A percentile compares a stretch with the other conserved stretches of the same genome.
Evolutionary conservation across 2,888 invertebrate species (phyloP).

Genomic region (Zonitis immaculata): DNA sequence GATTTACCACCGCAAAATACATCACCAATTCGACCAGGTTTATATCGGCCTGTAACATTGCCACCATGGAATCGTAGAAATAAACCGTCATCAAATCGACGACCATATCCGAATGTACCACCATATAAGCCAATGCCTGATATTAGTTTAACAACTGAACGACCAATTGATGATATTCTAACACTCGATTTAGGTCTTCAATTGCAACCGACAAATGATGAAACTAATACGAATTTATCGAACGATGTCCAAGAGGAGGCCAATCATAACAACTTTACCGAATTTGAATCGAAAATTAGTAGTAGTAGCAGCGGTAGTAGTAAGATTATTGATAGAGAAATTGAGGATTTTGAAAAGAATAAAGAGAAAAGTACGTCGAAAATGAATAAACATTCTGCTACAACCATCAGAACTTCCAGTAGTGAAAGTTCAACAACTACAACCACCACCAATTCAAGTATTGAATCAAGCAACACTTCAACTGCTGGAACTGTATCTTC

Average conservation of each 20-base stretch:
- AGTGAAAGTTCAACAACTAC: slow-evolving; percentile 6
- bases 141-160: slow-evolving; percentile 43
- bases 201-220: slow-evolving; percentile 30
- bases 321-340: slow-evolving; percentile 29
- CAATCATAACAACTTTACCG: slow-evolving; percentile 26
- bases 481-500: too few relatives aligned
- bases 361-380: slow-evolving; percentile 44
- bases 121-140: slow-evolving; percentile 59
- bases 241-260: slow-evolving; percentile 40
- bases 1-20: slow-evolving; percentile 61
- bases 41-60: slow-evolving; percentile 52
- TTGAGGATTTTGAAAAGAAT: slow-evolving; percentile 41
- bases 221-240: slow-evolving; percentile 37
- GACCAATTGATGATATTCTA: slow-evolving; percentile 43
- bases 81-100: slow-evolving; percentile 31
- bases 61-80: slow-evolving; percentile 59
- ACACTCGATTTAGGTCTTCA: slow-evolving; percentile 43
- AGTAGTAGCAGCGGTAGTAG: too few relatives aligned
- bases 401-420: slow-evolving; percentile 12
- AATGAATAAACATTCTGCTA: slow-evolving; percentile 37
- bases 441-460: neutral
- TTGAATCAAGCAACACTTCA: too few relatives aligned
- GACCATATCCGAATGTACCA: slow-evolving; percentile 59
- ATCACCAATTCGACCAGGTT: slow-evolving; percentile 54
- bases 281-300: too few relatives aligned